phyloP scores from a whole-genome alignment of 2,888 invertebrate species.

The Acrobasis repandana region DNA sequence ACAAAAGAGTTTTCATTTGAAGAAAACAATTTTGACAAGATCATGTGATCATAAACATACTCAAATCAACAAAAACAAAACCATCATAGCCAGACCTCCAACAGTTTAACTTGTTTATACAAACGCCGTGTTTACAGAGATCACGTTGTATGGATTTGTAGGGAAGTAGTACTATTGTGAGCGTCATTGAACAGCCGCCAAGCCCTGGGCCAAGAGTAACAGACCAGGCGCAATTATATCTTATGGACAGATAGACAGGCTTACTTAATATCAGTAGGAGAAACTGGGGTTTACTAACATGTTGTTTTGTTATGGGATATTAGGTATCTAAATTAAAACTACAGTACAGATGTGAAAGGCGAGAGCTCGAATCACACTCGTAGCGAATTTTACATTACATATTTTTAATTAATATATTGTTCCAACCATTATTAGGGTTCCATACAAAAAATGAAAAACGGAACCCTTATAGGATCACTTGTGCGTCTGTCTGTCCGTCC shows the following conservation, averaged over 20 bases:
- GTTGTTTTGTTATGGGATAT: neutral
- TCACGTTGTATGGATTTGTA: conserved; percentile 5
- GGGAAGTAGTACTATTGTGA: neutral
- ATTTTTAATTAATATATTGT: too few relatives aligned
- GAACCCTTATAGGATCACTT: too few relatives aligned
- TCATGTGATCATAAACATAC: conserved; percentile 5
- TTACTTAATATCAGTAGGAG: conserved; percentile 3
- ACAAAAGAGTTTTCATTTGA: too few relatives aligned
- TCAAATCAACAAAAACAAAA: neutral
- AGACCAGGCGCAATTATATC: conserved; percentile 35
- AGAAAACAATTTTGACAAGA: neutral
- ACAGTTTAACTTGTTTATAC: neutral
- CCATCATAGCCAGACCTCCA: conserved; percentile 1
- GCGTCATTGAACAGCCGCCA: conserved; percentile 58
- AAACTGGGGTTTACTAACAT: neutral
- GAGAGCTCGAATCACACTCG: too few relatives aligned
- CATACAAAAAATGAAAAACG: too few relatives aligned
- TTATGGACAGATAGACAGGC: conserved; percentile 18
- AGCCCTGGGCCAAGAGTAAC: conserved; percentile 54
- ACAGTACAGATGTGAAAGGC: too few relatives aligned
- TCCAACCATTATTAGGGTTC: too few relatives aligned
- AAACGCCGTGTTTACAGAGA: conserved; percentile 5
- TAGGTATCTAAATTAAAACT: too few relatives aligned
- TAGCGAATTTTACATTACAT: too few relatives aligned
- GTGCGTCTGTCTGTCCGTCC: too few relatives aligned